Evolutionary conservation across 2,888 invertebrate species (phyloP).

Genomic region (Tipula helvola): DNA sequence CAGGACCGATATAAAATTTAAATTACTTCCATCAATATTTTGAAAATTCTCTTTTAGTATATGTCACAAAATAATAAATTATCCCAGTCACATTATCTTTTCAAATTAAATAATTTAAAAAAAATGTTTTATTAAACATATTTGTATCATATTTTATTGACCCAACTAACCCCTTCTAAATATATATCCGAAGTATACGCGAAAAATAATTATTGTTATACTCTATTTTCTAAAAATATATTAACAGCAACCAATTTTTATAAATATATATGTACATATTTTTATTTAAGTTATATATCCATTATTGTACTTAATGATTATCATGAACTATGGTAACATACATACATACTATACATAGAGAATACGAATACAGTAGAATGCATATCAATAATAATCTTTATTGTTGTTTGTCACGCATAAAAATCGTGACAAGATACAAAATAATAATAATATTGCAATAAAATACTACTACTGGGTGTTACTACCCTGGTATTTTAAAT

Average conservation of each 20-base stretch:
- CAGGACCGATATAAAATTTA: no score
- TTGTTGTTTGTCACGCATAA: conserved; percentile 15
- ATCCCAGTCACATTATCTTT: no score
- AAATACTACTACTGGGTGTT: background rate
- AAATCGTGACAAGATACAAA: conserved; percentile 16
- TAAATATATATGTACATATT: background rate
- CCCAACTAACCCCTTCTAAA: background rate
- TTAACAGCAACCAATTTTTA: background rate
- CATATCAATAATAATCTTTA: conserved; percentile 11
- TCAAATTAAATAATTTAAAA: no score
- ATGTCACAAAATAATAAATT: no score
- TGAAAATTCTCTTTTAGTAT: no score
- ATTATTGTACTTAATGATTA: background rate
- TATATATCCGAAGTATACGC: background rate
- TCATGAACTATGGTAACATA: background rate
- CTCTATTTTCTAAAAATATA: background rate
- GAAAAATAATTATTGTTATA: background rate
- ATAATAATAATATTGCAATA: conserved; percentile 5
- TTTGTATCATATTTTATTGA: background rate
- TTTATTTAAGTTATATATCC: background rate
- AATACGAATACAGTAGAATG: background rate
- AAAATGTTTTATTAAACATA: no score
- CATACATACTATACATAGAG: background rate
- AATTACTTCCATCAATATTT: no score
- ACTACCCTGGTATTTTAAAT: background rate